Base-by-base conservation (phyloP, 2,797 vertebrate species). In the Pteronotus mesoamericanus region DNA sequence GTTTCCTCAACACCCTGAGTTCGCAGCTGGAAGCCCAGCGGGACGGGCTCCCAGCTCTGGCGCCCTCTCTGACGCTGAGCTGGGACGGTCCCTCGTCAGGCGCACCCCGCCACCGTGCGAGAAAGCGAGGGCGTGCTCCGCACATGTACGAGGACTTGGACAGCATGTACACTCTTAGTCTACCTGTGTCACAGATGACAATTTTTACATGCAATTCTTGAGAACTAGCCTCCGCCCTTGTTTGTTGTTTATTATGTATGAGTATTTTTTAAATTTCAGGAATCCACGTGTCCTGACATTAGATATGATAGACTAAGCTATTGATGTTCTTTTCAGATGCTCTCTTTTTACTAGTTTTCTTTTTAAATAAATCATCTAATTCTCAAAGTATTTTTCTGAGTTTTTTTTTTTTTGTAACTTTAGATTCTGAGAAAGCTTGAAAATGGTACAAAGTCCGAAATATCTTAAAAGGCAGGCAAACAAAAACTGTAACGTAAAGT, bases 401-500 rank as follows among this genome's bases (percentile, higher is more conserved):
- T 95, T 97, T 44, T 97, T 98, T 95, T 97, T 94, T 97, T 98
- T 96, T 97, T 89, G 84, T 93, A 94, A 78, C 92, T 94, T 98
- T 96, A 98, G 95, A 94, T 97, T 96, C 90, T 92, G 84, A 97
- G 94, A 97, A 98, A 96, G 55, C 90, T 96, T 97, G 83, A 96
- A 97, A 97, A 96, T 94, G 48, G 93, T 94, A n/a, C 89, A 94
- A 95, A 98, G 32, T 94, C 89, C 75, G 86, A 91, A n/a, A 95
- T 79, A 44, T 53, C 91, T 95, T 68, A 42, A 79, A 95, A 97
- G 95, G 84, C 0, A 9, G 80, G 64, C 66, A 97, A 94, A 88
- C 86, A 96, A 78, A 88, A 37, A 64, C 37, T 44, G 39, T 48
- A 42, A 86, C 29, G 48, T 19, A 51, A 75, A 78, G 51, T 22